phyloP scores from a whole-genome alignment of 2,888 invertebrate species.

The Mimachlamys varia region DNA sequence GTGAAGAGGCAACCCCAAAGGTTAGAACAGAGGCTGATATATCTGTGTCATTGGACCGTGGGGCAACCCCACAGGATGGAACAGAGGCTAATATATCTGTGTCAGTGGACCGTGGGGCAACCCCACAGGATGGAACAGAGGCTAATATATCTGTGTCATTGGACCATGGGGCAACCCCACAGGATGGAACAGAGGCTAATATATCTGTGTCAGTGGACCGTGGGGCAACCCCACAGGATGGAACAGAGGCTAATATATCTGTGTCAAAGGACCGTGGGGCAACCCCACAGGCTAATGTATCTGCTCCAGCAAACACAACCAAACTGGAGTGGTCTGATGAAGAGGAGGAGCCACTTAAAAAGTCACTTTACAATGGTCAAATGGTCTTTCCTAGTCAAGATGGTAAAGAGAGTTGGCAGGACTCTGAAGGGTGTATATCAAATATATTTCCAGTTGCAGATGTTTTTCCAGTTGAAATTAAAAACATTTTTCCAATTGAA shows the following conservation, averaged over 20 bases:
- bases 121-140: background rate
- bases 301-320: background rate
- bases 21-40: background rate
- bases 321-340: background rate
- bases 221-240: too few relatives aligned
- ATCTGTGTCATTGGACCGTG: background rate
- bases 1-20: background rate
- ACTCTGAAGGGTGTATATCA: background rate
- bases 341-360: background rate
- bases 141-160: background rate
- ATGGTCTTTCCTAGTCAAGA: background rate
- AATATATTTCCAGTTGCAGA: background rate
- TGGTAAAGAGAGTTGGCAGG: conserved; percentile 18
- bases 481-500: background rate
- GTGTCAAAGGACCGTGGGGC: background rate
- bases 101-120: background rate
- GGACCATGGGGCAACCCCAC: background rate
- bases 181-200: background rate
- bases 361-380: background rate
- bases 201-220: background rate
- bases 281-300: background rate
- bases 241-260: background rate
- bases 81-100: background rate
- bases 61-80: background rate
- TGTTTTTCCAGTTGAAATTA: background rate